These are phyloP conservation scores for Oreochromis grahami DNA, from an alignment of 2,797 vertebrate genomes.

Conservation along the genomic window DNA sequence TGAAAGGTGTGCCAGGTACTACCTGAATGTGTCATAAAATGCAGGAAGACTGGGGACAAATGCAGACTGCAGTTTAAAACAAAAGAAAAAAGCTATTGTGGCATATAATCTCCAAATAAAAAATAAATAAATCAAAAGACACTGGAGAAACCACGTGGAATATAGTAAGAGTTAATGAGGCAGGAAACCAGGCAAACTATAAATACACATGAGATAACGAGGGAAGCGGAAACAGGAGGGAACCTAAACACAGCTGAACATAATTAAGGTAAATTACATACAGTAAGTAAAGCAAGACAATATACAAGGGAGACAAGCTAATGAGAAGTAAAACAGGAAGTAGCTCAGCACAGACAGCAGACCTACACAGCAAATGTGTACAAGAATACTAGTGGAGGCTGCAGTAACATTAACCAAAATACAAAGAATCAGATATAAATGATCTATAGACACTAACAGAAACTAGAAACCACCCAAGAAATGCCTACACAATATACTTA, in stretches of 20 bases:
- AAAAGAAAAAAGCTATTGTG: background rate
- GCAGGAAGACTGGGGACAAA: background rate
- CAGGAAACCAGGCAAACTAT: background rate
- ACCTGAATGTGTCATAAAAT: background rate
- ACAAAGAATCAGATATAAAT: background rate
- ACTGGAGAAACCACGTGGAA: background rate
- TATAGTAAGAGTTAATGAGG: background rate
- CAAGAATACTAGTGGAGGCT: background rate
- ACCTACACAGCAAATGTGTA: background rate
- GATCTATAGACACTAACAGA: background rate
- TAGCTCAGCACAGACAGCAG: background rate
- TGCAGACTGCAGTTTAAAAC: background rate
- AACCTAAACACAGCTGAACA: background rate
- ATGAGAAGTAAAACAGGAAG: background rate
- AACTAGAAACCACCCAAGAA: background rate
- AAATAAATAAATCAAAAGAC: background rate
- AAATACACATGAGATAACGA: background rate
- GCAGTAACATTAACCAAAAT: background rate
- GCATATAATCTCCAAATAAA: background rate
- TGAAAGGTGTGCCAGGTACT: too few relatives aligned
- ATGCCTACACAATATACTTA: background rate
- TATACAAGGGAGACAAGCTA: background rate
- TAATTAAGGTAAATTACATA: background rate
- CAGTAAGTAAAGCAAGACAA: background rate
- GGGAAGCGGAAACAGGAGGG: background rate